Evolutionary conservation across 1,140 invertebrate genomes (phyloP), one percentile per base, ranked within the genome.

Genomic region (Eumaeus atala): DNA sequence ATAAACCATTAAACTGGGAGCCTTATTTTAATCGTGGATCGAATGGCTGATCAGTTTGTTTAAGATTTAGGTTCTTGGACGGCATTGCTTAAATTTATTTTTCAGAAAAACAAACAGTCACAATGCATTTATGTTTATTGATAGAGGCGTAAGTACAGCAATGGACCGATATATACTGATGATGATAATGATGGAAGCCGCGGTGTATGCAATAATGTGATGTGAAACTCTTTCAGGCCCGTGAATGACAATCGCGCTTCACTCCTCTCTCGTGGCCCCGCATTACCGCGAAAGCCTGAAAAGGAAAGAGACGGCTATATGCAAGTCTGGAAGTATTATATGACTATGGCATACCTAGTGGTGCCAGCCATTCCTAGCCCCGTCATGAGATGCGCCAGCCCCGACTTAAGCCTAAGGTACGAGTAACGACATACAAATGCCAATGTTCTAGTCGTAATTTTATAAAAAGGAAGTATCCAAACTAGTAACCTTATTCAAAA

Each of bases 231-330:
- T 67, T 91, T 55, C 72, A 97, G 96, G 21, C 96, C 96, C n/a
- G 95, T 97, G 9, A 98, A 94, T 84, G 98, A 99, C 77, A 98
- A 98, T 76, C 91, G 97, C 68, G 96, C 97, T 1, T 99, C 97
- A 0, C 89, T 99, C 8, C 87, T 99, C 33, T 86, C 83, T 79
- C 95, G 76, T 91, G 92, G 77, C 91, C 93, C 74, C 89, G 94
- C 55, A 85, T 92, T 62, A 89, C 95, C 53, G 90, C 94, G 81
- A 66, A 98, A 97, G 77, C 95, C 95, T 28, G 91, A 94, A 37
- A 97, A 95, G 64, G 96, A 98, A 86, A 88, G 96, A 66, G 97
- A 98, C 77, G 91, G 95, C 40, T 97, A 98, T 79, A 92, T 98
- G 88, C 83, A 86, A 65, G 82, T 81, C 0, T 99, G 97, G 97